Evolutionary conservation across 2,797 vertebrate genomes (phyloP).

Genomic region (Sebastes oblongus): DNA sequence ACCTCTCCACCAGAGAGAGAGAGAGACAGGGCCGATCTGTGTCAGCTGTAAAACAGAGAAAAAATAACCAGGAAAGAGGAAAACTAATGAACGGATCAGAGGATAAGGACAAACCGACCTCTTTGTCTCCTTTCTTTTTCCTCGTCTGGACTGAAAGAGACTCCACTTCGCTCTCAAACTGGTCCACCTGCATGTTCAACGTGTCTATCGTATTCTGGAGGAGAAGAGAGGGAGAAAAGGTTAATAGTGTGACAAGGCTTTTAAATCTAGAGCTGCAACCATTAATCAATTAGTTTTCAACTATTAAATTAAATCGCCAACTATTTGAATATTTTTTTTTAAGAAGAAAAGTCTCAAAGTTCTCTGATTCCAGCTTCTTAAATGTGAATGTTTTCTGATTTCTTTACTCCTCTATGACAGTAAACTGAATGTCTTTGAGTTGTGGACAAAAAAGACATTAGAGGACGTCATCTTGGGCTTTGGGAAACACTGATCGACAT

Average conservation of each 20-base stretch:
- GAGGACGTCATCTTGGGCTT: too few relatives aligned
- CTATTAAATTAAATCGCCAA: too few relatives aligned
- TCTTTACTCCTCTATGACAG: too few relatives aligned
- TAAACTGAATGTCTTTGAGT: too few relatives aligned
- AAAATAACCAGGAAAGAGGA: not conserved
- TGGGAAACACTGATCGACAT: too few relatives aligned
- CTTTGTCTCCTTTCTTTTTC: conserved; percentile 95
- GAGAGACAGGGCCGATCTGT: not conserved
- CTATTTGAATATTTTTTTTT: too few relatives aligned
- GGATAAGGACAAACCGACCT: conserved; percentile 79
- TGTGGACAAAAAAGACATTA: too few relatives aligned
- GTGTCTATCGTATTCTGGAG: conserved; percentile 90
- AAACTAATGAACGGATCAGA: not conserved
- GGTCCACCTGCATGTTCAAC: conserved; percentile 96
- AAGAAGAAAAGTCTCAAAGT: too few relatives aligned
- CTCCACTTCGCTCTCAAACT: conserved; percentile 94
- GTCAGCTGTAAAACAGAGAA: conserved; percentile 4
- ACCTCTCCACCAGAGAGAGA: conserved; percentile 14
- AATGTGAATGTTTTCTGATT: too few relatives aligned
- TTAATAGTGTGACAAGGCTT: not conserved
- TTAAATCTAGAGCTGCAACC: too few relatives aligned
- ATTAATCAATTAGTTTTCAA: too few relatives aligned
- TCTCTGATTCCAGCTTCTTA: too few relatives aligned
- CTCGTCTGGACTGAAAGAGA: conserved; percentile 90
- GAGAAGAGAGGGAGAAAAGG: not conserved